Evolutionary conservation across 2,888 invertebrate species (phyloP), one percentile per base, ranked within the genome.

Genomic region (Seira musarum): DNA sequence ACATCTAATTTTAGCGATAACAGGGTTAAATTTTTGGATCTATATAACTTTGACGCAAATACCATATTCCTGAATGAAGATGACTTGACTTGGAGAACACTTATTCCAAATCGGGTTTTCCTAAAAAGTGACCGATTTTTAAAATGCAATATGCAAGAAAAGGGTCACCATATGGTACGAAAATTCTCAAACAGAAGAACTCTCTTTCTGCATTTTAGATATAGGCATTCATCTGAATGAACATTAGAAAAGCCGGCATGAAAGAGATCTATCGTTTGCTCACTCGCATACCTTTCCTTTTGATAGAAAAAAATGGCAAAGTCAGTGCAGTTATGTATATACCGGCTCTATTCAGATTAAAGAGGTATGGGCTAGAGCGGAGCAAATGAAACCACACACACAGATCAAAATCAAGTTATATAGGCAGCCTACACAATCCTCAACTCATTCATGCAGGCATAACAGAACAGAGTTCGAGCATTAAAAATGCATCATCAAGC

Each of bases 101-200:
- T n/a, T n/a, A 3, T n/a, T 13, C 53, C 17, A 8, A 3, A 2
- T 2, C 53, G 17, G 13, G 17, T 53, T 53, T 68, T n/a, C 57
- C 49, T 53, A 53, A 40, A n/a, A 69, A 66, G 49, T 46, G 65
- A 65, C 40, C 61, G 60, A 75, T 8, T 24, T 78, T 25, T 13
- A 61, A 64, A 21, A 75, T 74, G 80, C 66, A 70, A 80, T 46
- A 17, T 6, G 1, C 1, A n/a, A 25, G 35, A 81, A 81, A 81
- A 76, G 68, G 81, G 76, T 77, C 81, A 68, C 81, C 81, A 81
- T 81, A 81, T 81, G 81, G 81, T 77, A 8, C 61, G 24, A 61
- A 76, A 69, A 74, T 22, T 77, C 24, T 64, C n/a, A 60, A 60
- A 17, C 60, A 10, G 60, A 6, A 57, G 57, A 57, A 57, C 57